Base-by-base conservation (phyloP, 1,140 invertebrate genomes). In the Pachypsylla venusta region DNA sequence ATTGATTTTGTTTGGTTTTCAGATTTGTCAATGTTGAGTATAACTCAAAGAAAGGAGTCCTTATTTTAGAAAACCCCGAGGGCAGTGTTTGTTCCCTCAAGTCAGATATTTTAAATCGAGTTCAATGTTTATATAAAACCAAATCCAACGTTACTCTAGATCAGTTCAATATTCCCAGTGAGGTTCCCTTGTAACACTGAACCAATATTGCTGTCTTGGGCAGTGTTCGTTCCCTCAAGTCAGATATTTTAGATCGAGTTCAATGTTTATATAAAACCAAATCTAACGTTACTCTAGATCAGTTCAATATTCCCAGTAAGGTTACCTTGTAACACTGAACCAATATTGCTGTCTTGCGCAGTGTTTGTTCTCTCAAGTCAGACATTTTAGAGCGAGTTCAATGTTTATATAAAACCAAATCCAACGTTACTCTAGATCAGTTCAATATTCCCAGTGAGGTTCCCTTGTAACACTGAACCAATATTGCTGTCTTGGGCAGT, bases 21-120 rank as follows among this genome's bases (percentile, higher is more conserved):
- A 81, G 80, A 64, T 85, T 84, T 70, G 68, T 80, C n/a, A 87
- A 88, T 71, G 67, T 85, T 48, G 71, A 76, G 42, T 19, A 48
- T 19, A 48, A 48, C 7, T 48, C 42, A n/a, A n/a, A 48, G 42
- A 48, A 48, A 22, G 42, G 42, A 19, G 42, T 48, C 7, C 42
- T 48, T 22, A 48, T 48, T 19, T 22, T 48, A n/a, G n/a, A n/a
- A 22, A 48, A 48, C 42, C 42, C 42, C n/a, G 42, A 48, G 42
- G 42, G n/a, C 16, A 10, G 4, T 22, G n/a, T 22, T 4, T 48
- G 42, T n/a, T 22, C 22, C 4, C n/a, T 22, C 42, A 48, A 48
- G 42, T 48, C 42, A 48, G 42, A 48, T 4, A n/a, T 48, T 19
- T 22, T 48, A 19, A n/a, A n/a, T 4, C 42, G 42, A 7, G n/a